These are phyloP conservation scores for Euproctis similis DNA, from an alignment of 2,888 invertebrate species.

Conservation along the genomic window DNA sequence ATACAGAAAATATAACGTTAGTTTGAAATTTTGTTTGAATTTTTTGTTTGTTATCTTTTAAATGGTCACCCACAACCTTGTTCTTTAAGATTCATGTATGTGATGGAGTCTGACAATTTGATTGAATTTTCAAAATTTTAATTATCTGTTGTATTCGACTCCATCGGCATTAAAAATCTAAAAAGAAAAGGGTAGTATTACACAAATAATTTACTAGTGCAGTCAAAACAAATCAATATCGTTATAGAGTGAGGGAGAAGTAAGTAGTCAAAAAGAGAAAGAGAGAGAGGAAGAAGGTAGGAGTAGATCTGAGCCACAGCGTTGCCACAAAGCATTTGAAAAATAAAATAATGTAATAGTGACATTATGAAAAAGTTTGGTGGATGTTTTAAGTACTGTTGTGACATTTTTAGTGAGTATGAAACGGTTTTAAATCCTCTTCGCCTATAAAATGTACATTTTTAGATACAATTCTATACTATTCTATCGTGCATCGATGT, in stretches of 20 bases:
- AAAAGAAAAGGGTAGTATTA: slow-evolving; percentile 23
- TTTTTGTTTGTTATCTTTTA: too few relatives aligned
- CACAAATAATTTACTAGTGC: slow-evolving; percentile 19
- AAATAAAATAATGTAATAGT: slow-evolving; percentile 57
- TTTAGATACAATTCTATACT: slow-evolving; percentile 29
- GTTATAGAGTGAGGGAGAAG: slow-evolving; percentile 34
- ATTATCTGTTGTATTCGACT: slow-evolving; percentile 19
- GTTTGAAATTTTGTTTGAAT: slow-evolving; percentile 47
- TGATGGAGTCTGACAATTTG: slow-evolving; percentile 19
- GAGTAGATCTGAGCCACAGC: slow-evolving; percentile 60
- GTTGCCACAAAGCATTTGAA: slow-evolving; percentile 71
- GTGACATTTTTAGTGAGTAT: slow-evolving; percentile 33
- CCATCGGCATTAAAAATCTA: slow-evolving; percentile 29
- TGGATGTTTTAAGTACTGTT: slow-evolving; percentile 39
- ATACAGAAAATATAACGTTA: slow-evolving; percentile 76
- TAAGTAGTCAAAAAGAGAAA: slow-evolving; percentile 15
- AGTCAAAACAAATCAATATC: slow-evolving; percentile 22
- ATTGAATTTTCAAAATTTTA: too few relatives aligned
- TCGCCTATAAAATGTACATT: slow-evolving; percentile 18
- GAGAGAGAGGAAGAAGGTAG: slow-evolving; percentile 26
- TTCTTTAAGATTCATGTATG: slow-evolving; percentile 24
- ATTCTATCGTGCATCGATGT: slow-evolving; percentile 46
- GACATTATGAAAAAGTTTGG: slow-evolving; percentile 50
- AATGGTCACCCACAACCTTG: slow-evolving; percentile 28
- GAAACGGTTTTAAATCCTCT: slow-evolving; percentile 24